These are phyloP conservation scores for Megatriorchis doriae DNA, from an alignment of 2,113 vertebrate species.

Conservation along the genomic window DNA sequence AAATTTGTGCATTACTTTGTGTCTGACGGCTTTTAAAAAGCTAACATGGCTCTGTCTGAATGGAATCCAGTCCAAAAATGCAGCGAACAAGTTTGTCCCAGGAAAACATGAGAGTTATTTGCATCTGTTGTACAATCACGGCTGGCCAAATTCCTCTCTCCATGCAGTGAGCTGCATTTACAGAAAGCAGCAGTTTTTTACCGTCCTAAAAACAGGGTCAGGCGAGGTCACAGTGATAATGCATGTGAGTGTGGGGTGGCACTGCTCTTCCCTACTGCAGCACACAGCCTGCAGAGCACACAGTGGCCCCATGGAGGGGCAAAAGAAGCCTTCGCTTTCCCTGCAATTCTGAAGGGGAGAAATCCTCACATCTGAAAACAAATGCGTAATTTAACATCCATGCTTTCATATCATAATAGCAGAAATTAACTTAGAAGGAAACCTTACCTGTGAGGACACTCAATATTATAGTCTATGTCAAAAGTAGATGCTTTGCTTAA, in stretches of 20 bases:
- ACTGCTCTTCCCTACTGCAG: background rate
- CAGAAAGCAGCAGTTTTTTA: background rate
- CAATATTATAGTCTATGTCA: background rate
- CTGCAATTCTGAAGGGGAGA: background rate
- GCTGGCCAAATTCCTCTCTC: conserved; percentile 1
- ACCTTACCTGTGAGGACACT: background rate
- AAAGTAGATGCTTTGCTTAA: background rate
- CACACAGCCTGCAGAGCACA: background rate
- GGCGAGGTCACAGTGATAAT: fast-evolving
- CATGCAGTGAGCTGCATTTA: background rate
- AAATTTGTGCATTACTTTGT: background rate
- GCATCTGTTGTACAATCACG: background rate
- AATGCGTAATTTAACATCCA: background rate
- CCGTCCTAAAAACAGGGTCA: background rate
- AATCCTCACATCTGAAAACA: background rate
- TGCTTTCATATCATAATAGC: background rate
- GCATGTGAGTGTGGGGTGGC: background rate
- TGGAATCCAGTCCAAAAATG: background rate
- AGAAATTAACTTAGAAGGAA: background rate
- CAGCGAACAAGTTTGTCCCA: background rate
- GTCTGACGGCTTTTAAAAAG: background rate
- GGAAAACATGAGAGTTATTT: conserved; percentile 17
- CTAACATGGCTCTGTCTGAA: background rate
- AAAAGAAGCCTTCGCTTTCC: background rate
- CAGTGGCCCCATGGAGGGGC: background rate